Base-by-base conservation (phyloP, 1,140 invertebrate genomes). In the Aphaenogaster ashmeadi region DNA sequence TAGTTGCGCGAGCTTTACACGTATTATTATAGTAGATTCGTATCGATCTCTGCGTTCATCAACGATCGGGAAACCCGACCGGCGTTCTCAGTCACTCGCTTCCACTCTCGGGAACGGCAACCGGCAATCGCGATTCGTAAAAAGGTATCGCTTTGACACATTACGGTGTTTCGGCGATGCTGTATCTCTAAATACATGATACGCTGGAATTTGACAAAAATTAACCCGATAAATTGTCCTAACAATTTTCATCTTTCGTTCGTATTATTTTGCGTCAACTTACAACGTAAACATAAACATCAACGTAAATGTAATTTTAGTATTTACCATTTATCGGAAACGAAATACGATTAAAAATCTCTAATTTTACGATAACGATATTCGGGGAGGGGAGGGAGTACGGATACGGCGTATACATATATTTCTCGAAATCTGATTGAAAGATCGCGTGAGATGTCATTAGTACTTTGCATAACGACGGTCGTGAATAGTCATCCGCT, bases 391-490 rank as follows among this genome's bases (percentile, higher is more conserved):
- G 13, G 78, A 74, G 21, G 36, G 8, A 79, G 13, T 11, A 5
- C 15, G 36, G 54, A 1, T 27, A 66, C 7, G 38, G 13, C 5
- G 5, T 50, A 27, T 54, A 54, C 50, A 80, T 52, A 54, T 56
- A 80, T 52, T 77, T 72, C 47, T 86, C 44, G 62, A 66, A 89
- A 89, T 0, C 69, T 66, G 36, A 56, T 71, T 89, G 81, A 87
- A 90, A 90, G 84, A 89, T 90, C 66, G 87, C 81, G 74, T 89
- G 80, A 88, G 87, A 89, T 89, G 58, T 60, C 58, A 36, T 85
- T 69, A 7, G 72, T 62, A 87, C 5, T 86, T 62, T 9, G 8
- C 15, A 21, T 81, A 90, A 71, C 36, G 36, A 54, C 36, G 50
- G 1, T 66, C 33, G 21, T 60, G 58, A 77, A 56, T 75, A 33